Evolutionary conservation across 2,888 invertebrate species (phyloP).

Genomic region (Caenorhabditis imperialis): DNA sequence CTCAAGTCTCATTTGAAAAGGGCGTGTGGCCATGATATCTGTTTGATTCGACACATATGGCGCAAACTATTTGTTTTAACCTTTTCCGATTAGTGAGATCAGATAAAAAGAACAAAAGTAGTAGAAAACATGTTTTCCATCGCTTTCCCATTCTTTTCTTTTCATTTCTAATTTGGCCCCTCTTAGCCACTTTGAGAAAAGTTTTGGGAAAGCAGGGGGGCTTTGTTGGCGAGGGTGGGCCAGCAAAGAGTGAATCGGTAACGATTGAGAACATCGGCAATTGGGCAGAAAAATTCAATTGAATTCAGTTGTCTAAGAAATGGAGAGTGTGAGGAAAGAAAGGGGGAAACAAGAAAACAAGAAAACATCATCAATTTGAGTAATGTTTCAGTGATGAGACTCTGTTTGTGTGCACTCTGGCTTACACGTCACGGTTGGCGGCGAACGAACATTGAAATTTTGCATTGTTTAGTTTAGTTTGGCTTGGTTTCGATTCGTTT

Average conservation of each 20-base stretch:
- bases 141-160: slow-evolving; percentile 24
- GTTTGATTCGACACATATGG: slow-evolving; percentile 21
- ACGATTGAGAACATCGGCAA: slow-evolving; percentile 26
- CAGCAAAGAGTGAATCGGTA: not conserved
- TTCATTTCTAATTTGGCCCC: slow-evolving; percentile 26
- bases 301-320: slow-evolving; percentile 1
- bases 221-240: slow-evolving; percentile 1
- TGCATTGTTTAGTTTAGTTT: too few species aligned
- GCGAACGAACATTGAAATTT: slow-evolving; percentile 14
- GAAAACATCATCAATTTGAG: not conserved
- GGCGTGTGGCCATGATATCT: too few species aligned
- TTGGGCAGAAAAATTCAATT: slow-evolving; percentile 22
- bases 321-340: slow-evolving; percentile 4
- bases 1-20: too few species aligned
- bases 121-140: slow-evolving; percentile 31
- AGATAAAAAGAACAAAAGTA: slow-evolving; percentile 35
- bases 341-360: slow-evolving; percentile 3
- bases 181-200: slow-evolving; percentile 15
- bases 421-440: slow-evolving; percentile 15
- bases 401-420: too few species aligned
- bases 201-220: slow-evolving; percentile 9
- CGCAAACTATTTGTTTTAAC: slow-evolving; percentile 45
- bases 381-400: not conserved
- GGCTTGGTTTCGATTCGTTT: too few species aligned
- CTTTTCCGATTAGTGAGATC: slow-evolving; percentile 41